Percentiles rank a stretch among this genome's conserved stretches.
Evolutionary conservation across 1,140 invertebrate genomes (phyloP).

Genomic region (Lethrus apterus): DNA sequence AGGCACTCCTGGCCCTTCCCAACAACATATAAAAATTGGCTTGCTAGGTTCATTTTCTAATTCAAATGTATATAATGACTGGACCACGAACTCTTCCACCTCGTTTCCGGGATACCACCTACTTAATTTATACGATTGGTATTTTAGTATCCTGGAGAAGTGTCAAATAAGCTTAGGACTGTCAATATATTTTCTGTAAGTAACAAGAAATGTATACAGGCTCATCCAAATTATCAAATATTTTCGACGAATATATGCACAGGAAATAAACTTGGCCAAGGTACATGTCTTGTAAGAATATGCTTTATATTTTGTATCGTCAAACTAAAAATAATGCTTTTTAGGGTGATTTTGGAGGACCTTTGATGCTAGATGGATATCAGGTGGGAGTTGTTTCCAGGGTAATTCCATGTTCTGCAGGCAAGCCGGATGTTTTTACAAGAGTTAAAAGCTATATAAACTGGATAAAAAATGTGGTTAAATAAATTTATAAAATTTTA

Average conservation of each 20-base stretch:
- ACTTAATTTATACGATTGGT: too few species aligned
- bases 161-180: conserved; percentile 15
- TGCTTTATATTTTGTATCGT: background rate
- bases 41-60: too few species aligned
- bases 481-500: too few species aligned
- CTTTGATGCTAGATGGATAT: conserved; percentile 27
- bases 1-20: too few species aligned
- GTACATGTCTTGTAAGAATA: conserved; percentile 15
- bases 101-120: too few species aligned
- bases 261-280: conserved; percentile 13
- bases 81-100: too few species aligned
- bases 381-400: conserved; percentile 51
- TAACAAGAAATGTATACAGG: conserved; percentile 7
- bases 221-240: too few species aligned
- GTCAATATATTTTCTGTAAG: conserved; percentile 13
- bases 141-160: conserved; percentile 13
- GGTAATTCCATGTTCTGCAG: conserved; percentile 52
- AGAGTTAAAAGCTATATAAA: conserved; percentile 30
- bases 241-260: conserved; percentile 18
- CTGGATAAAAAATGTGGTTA: conserved; percentile 16
- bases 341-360: conserved; percentile 44
- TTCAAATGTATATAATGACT: too few species aligned
- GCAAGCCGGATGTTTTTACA: conserved; percentile 51
- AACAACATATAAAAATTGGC: too few species aligned
- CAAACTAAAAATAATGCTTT: conserved; percentile 1